Evolutionary conservation across 2,888 invertebrate genomes (phyloP), one percentile per base, ranked within the genome.

Genomic region (Itoplectis maculator): DNA sequence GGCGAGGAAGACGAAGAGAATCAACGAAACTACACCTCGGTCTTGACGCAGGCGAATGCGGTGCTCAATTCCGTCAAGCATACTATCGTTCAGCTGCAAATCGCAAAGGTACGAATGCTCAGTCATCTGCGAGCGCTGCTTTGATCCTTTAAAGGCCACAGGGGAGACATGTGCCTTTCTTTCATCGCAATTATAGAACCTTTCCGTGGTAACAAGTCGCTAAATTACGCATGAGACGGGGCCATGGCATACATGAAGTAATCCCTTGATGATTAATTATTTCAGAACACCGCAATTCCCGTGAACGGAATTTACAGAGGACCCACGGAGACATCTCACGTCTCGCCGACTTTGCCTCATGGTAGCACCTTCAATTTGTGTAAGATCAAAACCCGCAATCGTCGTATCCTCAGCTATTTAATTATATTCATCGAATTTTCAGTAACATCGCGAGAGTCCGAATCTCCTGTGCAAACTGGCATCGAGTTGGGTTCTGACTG

Each of bases 61-160:
- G 97, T 99, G 96, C 95, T 99, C 93, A 99, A 99, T 94, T 97
- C 98, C 89, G 97, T 99, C 87, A 99, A 99, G 94, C 99, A 99
- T 95, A 97, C 99, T 90, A 99, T 99, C 94, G 98, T 99, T 86
- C 96, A 98, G 91, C 95, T 99, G 88, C 99, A 99, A 95, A 99
- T 99, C 93, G 98, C 99, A 88, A 99, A 99, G 96, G 98, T 98
- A 94, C 91, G 84, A 61, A 72, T 15, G 35, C n/a, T 35, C 13
- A 6, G 56, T 11, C 23, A 2, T 23, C 5, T 11, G 2, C 6
- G 29, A 56, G 35, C 35, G 15, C 15, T n/a, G 8, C 8, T 15
- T 68, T 4, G 37, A 35, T 11, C 35, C 4, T 40, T 7, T 8
- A 13, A 49, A 54, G 29, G 29, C 13, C 37, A 35, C 29, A 0